Conservation (phyloP, 37 sponge, comb jelly and placozoan species). For the Geodia barretti region DNA sequence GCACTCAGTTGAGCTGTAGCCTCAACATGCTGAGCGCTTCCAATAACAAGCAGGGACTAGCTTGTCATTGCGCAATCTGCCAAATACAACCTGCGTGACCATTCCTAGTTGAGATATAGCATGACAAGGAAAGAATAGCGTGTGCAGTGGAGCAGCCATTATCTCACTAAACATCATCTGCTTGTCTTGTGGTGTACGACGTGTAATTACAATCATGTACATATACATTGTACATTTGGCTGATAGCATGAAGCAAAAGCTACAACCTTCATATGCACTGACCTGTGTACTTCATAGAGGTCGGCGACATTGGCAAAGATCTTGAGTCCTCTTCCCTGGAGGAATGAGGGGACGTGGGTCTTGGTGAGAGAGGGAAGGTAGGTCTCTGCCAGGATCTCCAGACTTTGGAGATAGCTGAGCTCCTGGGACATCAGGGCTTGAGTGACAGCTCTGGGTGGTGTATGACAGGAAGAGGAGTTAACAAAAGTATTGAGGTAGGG, state of each 20-base stretch:
- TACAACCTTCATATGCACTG: background rate
- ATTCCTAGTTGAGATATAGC: no score
- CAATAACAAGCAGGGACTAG: no score
- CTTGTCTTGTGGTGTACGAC: background rate
- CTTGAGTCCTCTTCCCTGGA: slow-evolving; percentile 17
- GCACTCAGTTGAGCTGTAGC: no score
- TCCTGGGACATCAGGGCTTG: slow-evolving; percentile 38
- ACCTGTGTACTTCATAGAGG: slow-evolving; percentile 57
- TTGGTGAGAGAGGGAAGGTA: slow-evolving; percentile 26
- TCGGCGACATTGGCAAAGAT: slow-evolving; percentile 52
- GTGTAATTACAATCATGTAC: no score
- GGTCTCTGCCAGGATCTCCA: slow-evolving; percentile 29
- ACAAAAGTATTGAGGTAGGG: background rate
- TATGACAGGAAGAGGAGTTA: background rate
- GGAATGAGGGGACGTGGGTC: slow-evolving; percentile 53
- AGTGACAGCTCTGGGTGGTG: slow-evolving; percentile 8
- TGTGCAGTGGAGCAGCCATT: no score
- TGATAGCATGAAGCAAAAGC: no score
- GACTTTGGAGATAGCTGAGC: slow-evolving; percentile 26
- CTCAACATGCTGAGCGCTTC: no score
- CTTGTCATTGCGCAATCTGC: no score
- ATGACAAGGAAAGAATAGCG: no score
- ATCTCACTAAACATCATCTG: no score
- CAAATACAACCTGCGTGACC: no score
- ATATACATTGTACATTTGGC: no score